phyloP scores from a whole-genome alignment of 2,797 vertebrate genomes.

The Erpetoichthys calabaricus region DNA sequence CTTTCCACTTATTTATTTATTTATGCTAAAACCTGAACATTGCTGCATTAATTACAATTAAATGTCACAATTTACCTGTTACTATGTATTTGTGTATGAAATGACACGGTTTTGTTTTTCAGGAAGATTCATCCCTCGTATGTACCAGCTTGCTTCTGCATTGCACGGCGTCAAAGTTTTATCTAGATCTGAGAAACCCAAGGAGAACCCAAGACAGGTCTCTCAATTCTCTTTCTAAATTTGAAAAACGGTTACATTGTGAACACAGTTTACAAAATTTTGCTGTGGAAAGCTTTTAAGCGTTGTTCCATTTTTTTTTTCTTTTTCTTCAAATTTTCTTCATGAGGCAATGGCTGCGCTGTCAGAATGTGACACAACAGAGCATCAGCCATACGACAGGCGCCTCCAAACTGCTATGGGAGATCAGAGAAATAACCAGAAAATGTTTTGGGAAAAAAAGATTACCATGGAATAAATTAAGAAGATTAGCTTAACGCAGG shows the following conservation, averaged over 20 bases:
- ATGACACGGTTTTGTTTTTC: conserved; percentile 18
- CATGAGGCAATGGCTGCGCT: too few relatives aligned
- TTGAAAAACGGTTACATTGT: too few relatives aligned
- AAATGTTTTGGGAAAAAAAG: neutral
- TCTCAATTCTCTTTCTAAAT: conserved; percentile 6
- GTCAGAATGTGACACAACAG: too few relatives aligned
- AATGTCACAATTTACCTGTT: conserved; percentile 1
- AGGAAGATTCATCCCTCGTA: conserved; percentile 76
- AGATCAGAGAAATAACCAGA: neutral
- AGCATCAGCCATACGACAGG: too few relatives aligned
- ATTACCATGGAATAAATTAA: neutral
- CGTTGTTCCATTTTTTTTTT: conserved; percentile 14
- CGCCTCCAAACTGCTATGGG: too few relatives aligned
- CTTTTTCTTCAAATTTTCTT: neutral
- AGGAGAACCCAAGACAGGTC: conserved; percentile 81
- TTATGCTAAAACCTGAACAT: neutral
- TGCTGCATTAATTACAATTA: neutral
- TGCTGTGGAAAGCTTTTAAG: conserved; percentile 1
- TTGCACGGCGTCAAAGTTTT: conserved; percentile 77
- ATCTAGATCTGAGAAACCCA: conserved; percentile 72
- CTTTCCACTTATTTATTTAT: neutral
- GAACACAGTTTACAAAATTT: neutral
- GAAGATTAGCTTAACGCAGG: too few relatives aligned
- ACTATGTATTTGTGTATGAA: neutral
- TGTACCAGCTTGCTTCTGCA: conserved; percentile 76